A percentile compares a stretch with the other conserved stretches of the same genome.
Evolutionary conservation across 2,797 vertebrate genomes (phyloP).

Genomic region (Eidolon dupreanum): DNA sequence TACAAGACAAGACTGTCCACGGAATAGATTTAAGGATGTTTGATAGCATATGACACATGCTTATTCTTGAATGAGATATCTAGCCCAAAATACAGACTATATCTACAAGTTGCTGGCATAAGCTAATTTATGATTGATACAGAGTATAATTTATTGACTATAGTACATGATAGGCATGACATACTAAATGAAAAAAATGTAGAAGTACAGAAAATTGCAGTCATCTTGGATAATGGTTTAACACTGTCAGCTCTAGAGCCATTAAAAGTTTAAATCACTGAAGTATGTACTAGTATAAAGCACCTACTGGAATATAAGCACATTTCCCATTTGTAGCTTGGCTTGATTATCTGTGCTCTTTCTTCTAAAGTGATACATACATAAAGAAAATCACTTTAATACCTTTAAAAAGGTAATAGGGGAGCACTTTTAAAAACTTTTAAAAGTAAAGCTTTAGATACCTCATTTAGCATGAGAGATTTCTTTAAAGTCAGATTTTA

Average conservation of each 20-base stretch:
- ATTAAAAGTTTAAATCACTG: neutral
- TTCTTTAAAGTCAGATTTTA: constrained; percentile 65
- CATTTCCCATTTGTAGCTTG: neutral
- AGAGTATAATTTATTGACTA: rapidly evolving
- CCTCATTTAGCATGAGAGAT: constrained; percentile 13
- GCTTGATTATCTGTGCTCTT: constrained; percentile 12
- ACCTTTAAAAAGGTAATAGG: constrained; percentile 46
- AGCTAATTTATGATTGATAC: constrained; percentile 46
- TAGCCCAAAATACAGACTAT: neutral
- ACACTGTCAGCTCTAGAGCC: neutral
- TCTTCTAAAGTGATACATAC: neutral
- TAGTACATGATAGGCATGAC: neutral
- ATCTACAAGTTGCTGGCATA: neutral
- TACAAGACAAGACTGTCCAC: neutral
- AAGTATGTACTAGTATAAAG: neutral
- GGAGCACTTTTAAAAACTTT: constrained; percentile 30
- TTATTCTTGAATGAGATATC: rapidly evolving
- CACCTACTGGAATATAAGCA: constrained; percentile 41
- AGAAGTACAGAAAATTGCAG: neutral
- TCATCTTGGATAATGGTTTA: constrained; percentile 53
- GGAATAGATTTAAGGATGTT: neutral
- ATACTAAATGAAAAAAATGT: neutral
- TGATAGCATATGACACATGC: neutral
- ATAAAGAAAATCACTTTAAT: constrained; percentile 47
- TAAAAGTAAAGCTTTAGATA: constrained; percentile 59